Evolutionary conservation across 2,113 vertebrate genomes (phyloP), one percentile per base, ranked within the genome.

Genomic region (Peromyscus maniculatus): DNA sequence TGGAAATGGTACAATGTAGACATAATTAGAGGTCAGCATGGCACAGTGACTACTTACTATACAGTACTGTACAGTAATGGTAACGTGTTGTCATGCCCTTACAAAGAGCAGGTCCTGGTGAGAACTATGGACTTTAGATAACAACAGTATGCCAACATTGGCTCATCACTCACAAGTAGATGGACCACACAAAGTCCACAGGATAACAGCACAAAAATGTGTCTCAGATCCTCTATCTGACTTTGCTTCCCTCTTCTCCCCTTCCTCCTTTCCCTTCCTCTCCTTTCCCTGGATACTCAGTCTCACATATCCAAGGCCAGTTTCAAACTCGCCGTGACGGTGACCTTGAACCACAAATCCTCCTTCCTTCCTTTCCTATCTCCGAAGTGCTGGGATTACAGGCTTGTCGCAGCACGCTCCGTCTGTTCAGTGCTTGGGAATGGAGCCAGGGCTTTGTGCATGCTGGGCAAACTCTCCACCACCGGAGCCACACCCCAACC

Each of bases 1-100:
- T 94, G 62, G 87, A 97, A 95, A 92, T 69, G 31, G 49, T 24
- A 84, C 89, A 91, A n/a, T 77, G n/a, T 36, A 55, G 33, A 84
- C 39, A 71, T 24, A 64, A 39, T 46, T n/a, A 96, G 96, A 72
- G 5, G 66, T 9, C 2, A 78, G 64, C 33, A 71, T 1, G 28
- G 28, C 83, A 57, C n/a, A 82, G 28, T 90, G 46, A 89, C 26
- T 83, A 15, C n/a, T 31, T 67, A 55, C 57, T 87, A 46, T 43
- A 93, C 9, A 69, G 8, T 72, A 31, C 59, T 64, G 87, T 28
- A 66, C 0, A 62, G 39, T 59, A 72, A 49, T 55, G 26, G 31
- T 71, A 80, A 52, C 11, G 13, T 39, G 52, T 55, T 43, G 84
- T 55, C 71, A 88, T 0, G 52, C 28, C 69, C 91, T n/a, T 57